Conservation (phyloP, 2,113 vertebrate species). For the Istiophorus platypterus region DNA sequence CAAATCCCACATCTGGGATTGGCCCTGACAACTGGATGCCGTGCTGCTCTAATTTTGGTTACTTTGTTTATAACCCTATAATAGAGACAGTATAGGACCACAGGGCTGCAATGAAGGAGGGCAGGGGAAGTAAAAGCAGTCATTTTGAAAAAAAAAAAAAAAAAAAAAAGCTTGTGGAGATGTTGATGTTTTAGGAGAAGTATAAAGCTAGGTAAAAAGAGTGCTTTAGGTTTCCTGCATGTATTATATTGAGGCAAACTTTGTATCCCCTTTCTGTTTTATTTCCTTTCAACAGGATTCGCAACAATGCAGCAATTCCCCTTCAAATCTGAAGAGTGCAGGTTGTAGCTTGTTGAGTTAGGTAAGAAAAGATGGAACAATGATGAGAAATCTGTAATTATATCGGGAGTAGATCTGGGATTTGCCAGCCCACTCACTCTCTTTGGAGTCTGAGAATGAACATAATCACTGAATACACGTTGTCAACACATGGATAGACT, state of each 20-base stretch:
- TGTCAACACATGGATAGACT: slow-evolving; percentile 54
- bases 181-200: slow-evolving; percentile 34
- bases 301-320: slow-evolving; percentile 36
- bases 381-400: slow-evolving; percentile 86
- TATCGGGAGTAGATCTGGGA: slow-evolving; percentile 79
- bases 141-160: slow-evolving; percentile 58
- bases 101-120: slow-evolving; percentile 66
- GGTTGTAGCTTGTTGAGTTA: slow-evolving; percentile 59
- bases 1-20: slow-evolving; percentile 86
- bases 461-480: slow-evolving; percentile 57
- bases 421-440: slow-evolving; percentile 72
- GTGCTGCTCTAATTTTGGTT: slow-evolving; percentile 88
- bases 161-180: slow-evolving; percentile 65
- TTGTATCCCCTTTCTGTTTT: background rate
- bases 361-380: slow-evolving; percentile 77
- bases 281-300: slow-evolving; percentile 38
- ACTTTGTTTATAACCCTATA: slow-evolving; percentile 87
- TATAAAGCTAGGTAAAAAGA: slow-evolving; percentile 14
- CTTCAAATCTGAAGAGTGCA: slow-evolving; percentile 30
- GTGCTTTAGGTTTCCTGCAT: slow-evolving; percentile 16
- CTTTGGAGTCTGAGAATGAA: slow-evolving; percentile 48
- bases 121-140: slow-evolving; percentile 58
- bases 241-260: slow-evolving; percentile 10
- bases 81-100: slow-evolving; percentile 82
- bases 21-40: slow-evolving; percentile 84